Evolutionary conservation across 2,888 invertebrate genomes (phyloP).

Genomic region (Limenitis camilla): DNA sequence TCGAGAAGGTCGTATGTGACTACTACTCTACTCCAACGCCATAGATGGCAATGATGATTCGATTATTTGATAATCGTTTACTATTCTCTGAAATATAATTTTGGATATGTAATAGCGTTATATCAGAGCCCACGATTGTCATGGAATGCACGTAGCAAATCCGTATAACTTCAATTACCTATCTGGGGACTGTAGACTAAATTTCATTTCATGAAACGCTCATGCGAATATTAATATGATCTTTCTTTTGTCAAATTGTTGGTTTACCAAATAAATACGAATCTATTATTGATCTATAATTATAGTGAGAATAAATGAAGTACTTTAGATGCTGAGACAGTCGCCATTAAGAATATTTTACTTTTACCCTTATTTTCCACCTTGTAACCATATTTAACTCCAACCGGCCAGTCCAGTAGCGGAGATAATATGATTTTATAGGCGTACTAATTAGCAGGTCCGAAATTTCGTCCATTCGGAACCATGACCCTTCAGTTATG

Average conservation of each 20-base stretch:
- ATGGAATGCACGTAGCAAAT: slow-evolving; percentile 21
- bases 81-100: background rate
- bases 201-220: slow-evolving; percentile 36
- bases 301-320: too few relatives aligned
- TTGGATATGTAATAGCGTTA: background rate
- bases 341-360: too few relatives aligned
- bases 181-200: slow-evolving; percentile 32
- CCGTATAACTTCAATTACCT: slow-evolving; percentile 29
- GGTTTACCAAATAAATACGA: too few relatives aligned
- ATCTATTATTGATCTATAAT: too few relatives aligned
- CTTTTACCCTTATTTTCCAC: background rate
- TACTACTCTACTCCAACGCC: too few relatives aligned
- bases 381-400: background rate
- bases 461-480: slow-evolving; percentile 10
- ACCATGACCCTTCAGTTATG: slow-evolving; percentile 48
- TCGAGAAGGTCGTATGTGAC: too few relatives aligned
- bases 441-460: slow-evolving; percentile 7
- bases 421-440: too few relatives aligned
- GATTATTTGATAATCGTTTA: background rate
- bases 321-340: too few relatives aligned
- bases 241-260: background rate
- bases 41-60: too few relatives aligned
- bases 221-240: slow-evolving; percentile 28
- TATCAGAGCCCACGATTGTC: background rate
- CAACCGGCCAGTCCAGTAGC: too few relatives aligned